These are phyloP conservation scores for Acanthis flammea DNA, from an alignment of 2,797 vertebrate species.

Conservation along the genomic window DNA sequence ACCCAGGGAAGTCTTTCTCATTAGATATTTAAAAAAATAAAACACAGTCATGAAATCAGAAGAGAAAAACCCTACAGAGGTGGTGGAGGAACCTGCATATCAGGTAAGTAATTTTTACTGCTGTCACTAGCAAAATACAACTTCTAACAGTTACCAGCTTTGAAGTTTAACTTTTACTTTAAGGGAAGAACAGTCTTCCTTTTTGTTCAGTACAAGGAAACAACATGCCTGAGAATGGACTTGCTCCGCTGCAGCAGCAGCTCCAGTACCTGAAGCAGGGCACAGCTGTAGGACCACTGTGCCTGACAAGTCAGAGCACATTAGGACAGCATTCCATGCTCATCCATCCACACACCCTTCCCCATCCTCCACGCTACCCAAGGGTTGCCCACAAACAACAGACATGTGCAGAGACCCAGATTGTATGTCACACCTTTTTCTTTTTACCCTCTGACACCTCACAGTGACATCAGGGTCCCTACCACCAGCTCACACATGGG, in stretches of 20 bases:
- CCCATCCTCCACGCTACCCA: fast-evolving
- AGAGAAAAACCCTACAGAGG: neutral
- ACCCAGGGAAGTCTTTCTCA: neutral
- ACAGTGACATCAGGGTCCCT: neutral
- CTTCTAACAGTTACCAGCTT: neutral
- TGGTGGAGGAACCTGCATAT: fast-evolving
- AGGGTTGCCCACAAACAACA: neutral
- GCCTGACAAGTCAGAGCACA: neutral
- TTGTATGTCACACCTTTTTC: neutral
- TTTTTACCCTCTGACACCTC: neutral
- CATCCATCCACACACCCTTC: neutral
- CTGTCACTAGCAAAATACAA: neutral
- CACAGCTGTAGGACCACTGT: neutral
- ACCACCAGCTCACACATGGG: neutral
- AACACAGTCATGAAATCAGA: neutral
- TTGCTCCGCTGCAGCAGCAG: neutral
- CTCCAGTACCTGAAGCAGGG: neutral
- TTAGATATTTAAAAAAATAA: neutral
- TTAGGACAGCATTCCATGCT: neutral
- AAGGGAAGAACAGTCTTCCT: neutral
- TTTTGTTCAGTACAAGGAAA: neutral
- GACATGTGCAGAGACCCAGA: neutral
- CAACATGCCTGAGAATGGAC: fast-evolving
- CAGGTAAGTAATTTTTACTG: neutral
- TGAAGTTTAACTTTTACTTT: neutral